Evolutionary conservation across 1,140 invertebrate species (phyloP), one percentile per base, ranked within the genome.

Genomic region (Neotoxoptera formosana): DNA sequence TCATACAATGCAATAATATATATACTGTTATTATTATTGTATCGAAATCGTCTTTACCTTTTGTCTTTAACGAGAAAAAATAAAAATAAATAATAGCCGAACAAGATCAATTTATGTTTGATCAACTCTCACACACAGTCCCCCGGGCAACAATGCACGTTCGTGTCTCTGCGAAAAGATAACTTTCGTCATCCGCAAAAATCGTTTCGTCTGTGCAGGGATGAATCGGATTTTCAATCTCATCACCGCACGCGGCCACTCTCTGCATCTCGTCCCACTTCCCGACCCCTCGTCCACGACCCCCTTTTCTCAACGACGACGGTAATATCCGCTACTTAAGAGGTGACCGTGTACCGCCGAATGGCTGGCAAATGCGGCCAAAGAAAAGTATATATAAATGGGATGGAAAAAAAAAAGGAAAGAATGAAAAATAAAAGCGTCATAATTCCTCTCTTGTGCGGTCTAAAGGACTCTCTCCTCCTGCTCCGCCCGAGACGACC

Each of bases 61-160:
- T 53, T 9, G n/a, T 4, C 21, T 56, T 56, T 41, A 89, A 89
- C 88, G 34, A 56, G 34, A 89, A 89, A 89, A 88, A 89, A 91
- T n/a, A 90, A 89, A 90, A 41, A 41, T 21, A 76, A 91, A 91
- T 76, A 47, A n/a, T n/a, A 76, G 47, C 60, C 36, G 41, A 91
- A 76, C 90, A 76, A 91, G 60, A 91, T 91, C 60, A 76, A 91
- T 76, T 91, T 91, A 91, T 91, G 45, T 91, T 91, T 76, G 90
- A 91, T 91, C 90, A 76, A 91, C 90, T 91, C 48, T n/a, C n/a
- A n/a, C n/a, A n/a, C n/a, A 56, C 17, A n/a, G 56, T 91, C 90
- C 45, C 90, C 76, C 45, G 60, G 56, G 90, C 34, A 11, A 56
- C 48, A 51, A n/a, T 89, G 7, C 56, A 91, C 90, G 90, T 81